These are phyloP conservation scores for Drosophila meridiana DNA, from an alignment of 2,888 invertebrate species.

Conservation along the genomic window DNA sequence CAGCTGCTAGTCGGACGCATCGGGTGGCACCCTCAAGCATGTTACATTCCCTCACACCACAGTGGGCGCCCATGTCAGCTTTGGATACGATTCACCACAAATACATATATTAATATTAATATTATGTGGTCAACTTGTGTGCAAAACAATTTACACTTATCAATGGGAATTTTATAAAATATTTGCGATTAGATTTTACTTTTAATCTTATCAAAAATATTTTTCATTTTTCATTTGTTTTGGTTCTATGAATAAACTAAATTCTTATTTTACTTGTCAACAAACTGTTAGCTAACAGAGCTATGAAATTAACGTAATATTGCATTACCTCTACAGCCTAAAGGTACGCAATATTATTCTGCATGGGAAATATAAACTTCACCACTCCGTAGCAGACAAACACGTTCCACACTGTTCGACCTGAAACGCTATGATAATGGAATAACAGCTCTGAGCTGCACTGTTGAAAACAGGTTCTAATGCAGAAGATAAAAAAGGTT, in stretches of 20 bases:
- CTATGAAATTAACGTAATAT: slow-evolving; percentile 6
- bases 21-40: not conserved
- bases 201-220: not conserved
- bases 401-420: slow-evolving; percentile 23
- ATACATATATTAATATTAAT: slow-evolving; percentile 5
- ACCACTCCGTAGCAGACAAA: slow-evolving; percentile 3
- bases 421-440: slow-evolving; percentile 18
- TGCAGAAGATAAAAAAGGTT: not conserved
- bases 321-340: slow-evolving; percentile 13
- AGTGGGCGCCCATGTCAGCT: slow-evolving; percentile 2
- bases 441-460: not conserved
- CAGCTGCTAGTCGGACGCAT: slow-evolving; percentile 43
- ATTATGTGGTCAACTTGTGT: not conserved
- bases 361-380: not conserved
- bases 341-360: slow-evolving; percentile 36
- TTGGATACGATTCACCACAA: not conserved
- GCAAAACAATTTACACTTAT: not conserved
- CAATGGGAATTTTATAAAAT: not conserved
- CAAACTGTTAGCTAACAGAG: slow-evolving; percentile 11
- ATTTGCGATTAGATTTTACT: not conserved
- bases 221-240: not conserved
- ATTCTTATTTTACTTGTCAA: not conserved
- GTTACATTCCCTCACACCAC: slow-evolving; percentile 14
- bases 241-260: not conserved
- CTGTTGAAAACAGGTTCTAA: not conserved